These are phyloP conservation scores for Pipistrellus pygmaeus DNA, from an alignment of 2,797 vertebrate species.

Conservation along the genomic window DNA sequence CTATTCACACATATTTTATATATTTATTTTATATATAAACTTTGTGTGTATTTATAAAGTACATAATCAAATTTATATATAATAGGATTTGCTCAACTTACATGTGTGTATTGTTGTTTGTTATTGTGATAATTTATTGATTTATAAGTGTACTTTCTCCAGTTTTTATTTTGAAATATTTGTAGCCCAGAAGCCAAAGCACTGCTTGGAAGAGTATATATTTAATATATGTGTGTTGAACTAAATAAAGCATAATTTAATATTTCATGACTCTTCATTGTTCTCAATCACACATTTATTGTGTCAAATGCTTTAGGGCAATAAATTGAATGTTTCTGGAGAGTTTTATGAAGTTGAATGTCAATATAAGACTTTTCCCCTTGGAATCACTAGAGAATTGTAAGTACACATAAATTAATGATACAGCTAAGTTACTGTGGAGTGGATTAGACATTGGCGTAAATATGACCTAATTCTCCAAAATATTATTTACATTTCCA, in stretches of 20 bases:
- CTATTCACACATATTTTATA: background rate
- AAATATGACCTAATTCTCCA: background rate
- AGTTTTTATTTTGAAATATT: background rate
- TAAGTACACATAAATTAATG: background rate
- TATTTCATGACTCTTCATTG: background rate
- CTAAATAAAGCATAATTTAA: conserved; percentile 33
- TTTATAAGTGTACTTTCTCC: background rate
- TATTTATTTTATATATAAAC: background rate
- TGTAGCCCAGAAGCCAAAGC: background rate
- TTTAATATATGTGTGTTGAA: background rate
- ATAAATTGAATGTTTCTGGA: background rate
- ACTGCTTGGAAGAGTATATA: background rate
- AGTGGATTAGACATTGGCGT: background rate
- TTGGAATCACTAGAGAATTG: background rate
- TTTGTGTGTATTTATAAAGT: background rate
- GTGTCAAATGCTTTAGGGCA: background rate
- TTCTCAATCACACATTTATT: background rate
- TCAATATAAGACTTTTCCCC: background rate
- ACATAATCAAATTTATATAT: background rate
- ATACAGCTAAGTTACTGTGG: background rate
- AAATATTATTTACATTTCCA: conserved; percentile 8
- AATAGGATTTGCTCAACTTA: background rate
- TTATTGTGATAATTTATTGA: background rate
- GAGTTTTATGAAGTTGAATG: background rate
- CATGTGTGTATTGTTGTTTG: background rate